These are phyloP conservation scores for Mus caroli DNA, from an alignment of 2,797 vertebrate species.

Conservation along the genomic window DNA sequence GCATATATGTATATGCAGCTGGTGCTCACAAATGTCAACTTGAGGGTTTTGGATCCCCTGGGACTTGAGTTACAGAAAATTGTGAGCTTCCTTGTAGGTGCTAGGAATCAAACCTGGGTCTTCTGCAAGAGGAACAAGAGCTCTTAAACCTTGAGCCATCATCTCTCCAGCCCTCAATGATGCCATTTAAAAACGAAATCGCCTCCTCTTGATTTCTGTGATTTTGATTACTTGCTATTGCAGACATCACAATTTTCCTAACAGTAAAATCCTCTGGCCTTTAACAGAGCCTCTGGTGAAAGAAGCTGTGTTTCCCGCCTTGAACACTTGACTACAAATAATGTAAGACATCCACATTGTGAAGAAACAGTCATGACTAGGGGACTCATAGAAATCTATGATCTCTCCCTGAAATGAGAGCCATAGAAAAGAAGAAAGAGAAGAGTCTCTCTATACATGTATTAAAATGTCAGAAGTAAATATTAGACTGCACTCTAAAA, in stretches of 20 bases:
- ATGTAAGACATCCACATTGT: not conserved
- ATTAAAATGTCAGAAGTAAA: not conserved
- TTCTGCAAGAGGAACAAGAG: not conserved
- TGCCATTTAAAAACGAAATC: conserved; percentile 21
- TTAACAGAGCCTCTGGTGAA: not conserved
- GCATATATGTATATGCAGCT: not conserved
- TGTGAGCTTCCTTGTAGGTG: not conserved
- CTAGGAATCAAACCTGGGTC: not conserved
- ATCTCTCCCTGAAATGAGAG: not conserved
- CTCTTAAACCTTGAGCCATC: not conserved
- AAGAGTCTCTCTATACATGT: not conserved
- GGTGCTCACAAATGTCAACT: not conserved
- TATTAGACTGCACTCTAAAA: not conserved
- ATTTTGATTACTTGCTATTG: conserved; percentile 38
- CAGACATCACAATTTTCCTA: conserved; percentile 41
- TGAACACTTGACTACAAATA: conserved; percentile 7
- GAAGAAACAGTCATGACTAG: conserved; percentile 19
- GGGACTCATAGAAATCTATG: not conserved
- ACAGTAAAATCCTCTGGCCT: conserved; percentile 39
- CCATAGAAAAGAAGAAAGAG: not conserved
- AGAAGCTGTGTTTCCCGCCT: not conserved
- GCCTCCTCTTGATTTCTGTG: conserved; percentile 30
- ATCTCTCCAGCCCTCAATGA: not conserved
- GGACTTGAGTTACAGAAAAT: not conserved
- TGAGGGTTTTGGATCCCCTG: not conserved